These are phyloP conservation scores for Ormyrus nitidulus DNA, from an alignment of 2,888 invertebrate genomes.

Conservation along the genomic window DNA sequence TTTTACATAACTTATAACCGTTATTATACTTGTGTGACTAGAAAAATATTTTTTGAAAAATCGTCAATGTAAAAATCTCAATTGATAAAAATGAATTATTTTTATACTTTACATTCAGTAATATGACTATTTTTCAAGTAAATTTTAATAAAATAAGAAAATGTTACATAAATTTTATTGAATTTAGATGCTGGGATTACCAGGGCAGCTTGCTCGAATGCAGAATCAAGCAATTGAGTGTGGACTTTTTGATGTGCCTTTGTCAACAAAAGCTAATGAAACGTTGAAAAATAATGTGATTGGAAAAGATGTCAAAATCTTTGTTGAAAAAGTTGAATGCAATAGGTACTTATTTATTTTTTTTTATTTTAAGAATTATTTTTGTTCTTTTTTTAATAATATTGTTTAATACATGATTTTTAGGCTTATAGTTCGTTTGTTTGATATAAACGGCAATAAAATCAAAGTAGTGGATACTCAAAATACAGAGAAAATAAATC, in stretches of 20 bases:
- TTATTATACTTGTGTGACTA: neutral
- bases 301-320: constrained; percentile 73
- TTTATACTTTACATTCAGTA: too few species aligned
- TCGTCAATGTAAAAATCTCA: too few species aligned
- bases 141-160: neutral
- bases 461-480: constrained; percentile 61
- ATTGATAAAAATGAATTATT: too few species aligned
- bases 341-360: constrained; percentile 71
- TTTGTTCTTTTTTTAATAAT: neutral
- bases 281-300: constrained; percentile 62
- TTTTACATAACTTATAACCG: too few species aligned
- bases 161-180: neutral
- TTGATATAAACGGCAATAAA: constrained; percentile 73
- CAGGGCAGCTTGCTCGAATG: constrained; percentile 76
- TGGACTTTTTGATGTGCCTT: constrained; percentile 60
- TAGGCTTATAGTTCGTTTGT: constrained; percentile 83
- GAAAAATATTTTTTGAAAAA: neutral
- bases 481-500: constrained; percentile 76
- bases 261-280: constrained; percentile 59
- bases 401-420: constrained; percentile 1
- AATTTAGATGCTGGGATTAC: constrained; percentile 77
- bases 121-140: neutral
- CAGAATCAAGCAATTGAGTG: constrained; percentile 72
- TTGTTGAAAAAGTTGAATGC: constrained; percentile 75
- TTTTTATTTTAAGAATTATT: neutral